Evolutionary conservation across 2,797 vertebrate genomes (phyloP).

Genomic region (Fundulus diaphanus): DNA sequence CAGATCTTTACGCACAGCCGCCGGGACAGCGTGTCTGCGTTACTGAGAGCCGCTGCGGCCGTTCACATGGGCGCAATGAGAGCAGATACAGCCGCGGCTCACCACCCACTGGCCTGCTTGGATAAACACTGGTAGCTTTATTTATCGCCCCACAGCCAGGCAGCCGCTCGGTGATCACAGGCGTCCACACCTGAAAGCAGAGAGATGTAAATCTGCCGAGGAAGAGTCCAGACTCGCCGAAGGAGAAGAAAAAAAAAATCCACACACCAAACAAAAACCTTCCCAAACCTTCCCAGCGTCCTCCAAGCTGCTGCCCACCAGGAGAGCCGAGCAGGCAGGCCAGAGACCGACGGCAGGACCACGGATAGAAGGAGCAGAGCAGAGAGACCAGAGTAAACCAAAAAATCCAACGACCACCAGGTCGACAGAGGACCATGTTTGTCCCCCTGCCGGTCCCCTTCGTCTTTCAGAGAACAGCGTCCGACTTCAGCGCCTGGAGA

Average conservation of each 20-base stretch:
- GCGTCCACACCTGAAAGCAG: slow-evolving; percentile 5
- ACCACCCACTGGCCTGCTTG: slow-evolving; percentile 10
- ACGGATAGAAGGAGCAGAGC: slow-evolving; percentile 48
- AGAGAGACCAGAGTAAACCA: slow-evolving; percentile 59
- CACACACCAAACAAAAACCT: slow-evolving; percentile 15
- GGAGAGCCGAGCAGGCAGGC: slow-evolving; percentile 44
- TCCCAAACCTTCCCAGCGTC: slow-evolving; percentile 37
- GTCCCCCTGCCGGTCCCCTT: slow-evolving; percentile 89
- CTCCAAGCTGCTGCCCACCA: slow-evolving; percentile 40
- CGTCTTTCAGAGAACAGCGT: slow-evolving; percentile 88
- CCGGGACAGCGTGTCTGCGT: slow-evolving; percentile 47
- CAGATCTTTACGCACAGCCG: slow-evolving; percentile 66
- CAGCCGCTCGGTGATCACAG: slow-evolving; percentile 34
- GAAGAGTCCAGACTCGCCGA: slow-evolving; percentile 20
- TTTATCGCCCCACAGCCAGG: slow-evolving; percentile 24
- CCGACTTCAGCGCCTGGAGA: slow-evolving; percentile 87
- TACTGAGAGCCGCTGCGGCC: slow-evolving; percentile 14
- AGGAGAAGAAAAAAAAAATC: too few relatives aligned
- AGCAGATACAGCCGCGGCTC: slow-evolving; percentile 18
- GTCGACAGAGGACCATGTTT: slow-evolving; percentile 88
- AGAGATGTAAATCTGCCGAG: slow-evolving; percentile 49
- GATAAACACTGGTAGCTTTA: slow-evolving; percentile 51
- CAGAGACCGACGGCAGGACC: slow-evolving; percentile 58
- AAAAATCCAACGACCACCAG: slow-evolving; percentile 61
- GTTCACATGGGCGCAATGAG: slow-evolving; percentile 42